These are phyloP conservation scores for Tangara arthus DNA, from an alignment of 2,797 vertebrate genomes.

Conservation along the genomic window DNA sequence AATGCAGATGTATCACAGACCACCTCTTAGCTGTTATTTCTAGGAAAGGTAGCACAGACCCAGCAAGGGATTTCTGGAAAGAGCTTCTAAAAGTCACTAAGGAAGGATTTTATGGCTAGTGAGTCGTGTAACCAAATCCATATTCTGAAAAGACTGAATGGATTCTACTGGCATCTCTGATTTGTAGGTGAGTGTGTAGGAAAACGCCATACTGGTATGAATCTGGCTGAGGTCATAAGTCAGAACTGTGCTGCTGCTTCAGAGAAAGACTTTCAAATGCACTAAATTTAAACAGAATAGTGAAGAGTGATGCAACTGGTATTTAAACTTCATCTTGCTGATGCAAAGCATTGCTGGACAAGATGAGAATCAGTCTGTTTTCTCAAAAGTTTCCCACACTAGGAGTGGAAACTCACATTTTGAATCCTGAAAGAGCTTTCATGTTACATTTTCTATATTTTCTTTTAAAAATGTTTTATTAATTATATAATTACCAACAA, in stretches of 20 bases:
- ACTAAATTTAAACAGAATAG: not conserved
- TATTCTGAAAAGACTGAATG: not conserved
- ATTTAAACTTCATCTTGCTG: not conserved
- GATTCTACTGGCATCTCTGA: not conserved
- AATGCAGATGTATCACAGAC: not conserved
- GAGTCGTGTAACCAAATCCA: not conserved
- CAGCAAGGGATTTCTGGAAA: not conserved
- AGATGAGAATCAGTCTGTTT: not conserved
- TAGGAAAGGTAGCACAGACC: not conserved
- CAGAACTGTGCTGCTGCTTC: not conserved
- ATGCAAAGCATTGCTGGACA: not conserved
- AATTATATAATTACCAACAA: slow-evolving; percentile 73
- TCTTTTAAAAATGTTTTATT: not conserved
- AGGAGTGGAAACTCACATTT: not conserved
- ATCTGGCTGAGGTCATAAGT: not conserved
- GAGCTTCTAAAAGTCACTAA: not conserved
- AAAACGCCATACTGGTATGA: not conserved
- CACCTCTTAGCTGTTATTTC: not conserved
- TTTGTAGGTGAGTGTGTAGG: not conserved
- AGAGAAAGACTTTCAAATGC: not conserved
- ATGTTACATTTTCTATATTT: not conserved
- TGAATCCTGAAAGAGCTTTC: not conserved
- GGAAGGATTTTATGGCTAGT: not conserved
- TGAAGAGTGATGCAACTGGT: not conserved
- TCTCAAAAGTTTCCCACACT: not conserved